Evolutionary conservation across 2,797 vertebrate genomes (phyloP), one percentile per base, ranked within the genome.

Genomic region (Parambassis ranga): DNA sequence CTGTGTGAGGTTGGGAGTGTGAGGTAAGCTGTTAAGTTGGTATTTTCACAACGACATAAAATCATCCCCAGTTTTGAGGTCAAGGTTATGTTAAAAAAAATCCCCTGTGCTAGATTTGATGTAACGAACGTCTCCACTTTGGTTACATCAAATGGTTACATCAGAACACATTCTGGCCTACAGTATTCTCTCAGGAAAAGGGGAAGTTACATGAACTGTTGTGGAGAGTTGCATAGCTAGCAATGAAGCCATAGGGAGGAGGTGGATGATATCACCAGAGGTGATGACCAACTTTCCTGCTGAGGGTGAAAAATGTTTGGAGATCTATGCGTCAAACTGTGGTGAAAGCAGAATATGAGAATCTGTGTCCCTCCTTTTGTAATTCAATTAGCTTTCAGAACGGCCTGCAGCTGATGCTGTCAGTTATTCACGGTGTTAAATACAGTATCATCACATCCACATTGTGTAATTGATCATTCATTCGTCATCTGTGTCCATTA

Each of bases 391-490:
- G 32, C 10, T 13, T 37, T 41, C 10, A 35, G 27, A 22, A n/a
- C 5, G 49, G 11, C 43, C 41, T 3, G 42, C 58, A 13, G 63
- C 49, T 59, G 23, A 69, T 67, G 38, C 38, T 43, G 62, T 68
- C 50, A 63, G 13, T 69, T 38, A 24, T 23, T 49, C 58, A n/a
- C 27, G 42, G 36, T 37, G 53, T 62, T 26, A 51, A 70, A 65
- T 57, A 55, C 71, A 58, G 24, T 42, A 53, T 38, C 26, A 62
- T 42, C 65, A 28, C 26, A 59, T 37, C 66, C 41, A 43, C 49
- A 66, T 65, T 31, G 33, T 80, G 58, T 50, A 65, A 74, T 60
- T 71, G 33, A 78, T 83, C 49, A 51, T 51, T 59, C 48, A 67
- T 77, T 75, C 18, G 72, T 75, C 69, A 76, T 57, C 42, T 47